A percentile compares a stretch with the other conserved stretches of the same genome.
Evolutionary conservation across 2,113 vertebrate species (phyloP).

Genomic region (Mesitornis unicolor): DNA sequence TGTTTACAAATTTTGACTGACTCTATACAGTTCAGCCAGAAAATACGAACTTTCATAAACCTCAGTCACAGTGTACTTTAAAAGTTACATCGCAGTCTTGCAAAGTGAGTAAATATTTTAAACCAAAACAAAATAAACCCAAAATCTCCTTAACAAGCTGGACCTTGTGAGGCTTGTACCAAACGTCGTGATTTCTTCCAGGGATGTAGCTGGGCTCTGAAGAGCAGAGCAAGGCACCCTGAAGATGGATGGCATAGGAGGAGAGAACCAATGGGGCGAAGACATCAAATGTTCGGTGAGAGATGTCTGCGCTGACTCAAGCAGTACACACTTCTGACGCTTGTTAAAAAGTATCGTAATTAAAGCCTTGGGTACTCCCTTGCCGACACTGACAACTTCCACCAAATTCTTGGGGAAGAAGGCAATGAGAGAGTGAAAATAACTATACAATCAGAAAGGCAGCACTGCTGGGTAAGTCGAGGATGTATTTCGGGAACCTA

Average conservation of each 20-base stretch:
- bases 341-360: not conserved
- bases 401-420: not conserved
- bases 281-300: not conserved
- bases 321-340: not conserved
- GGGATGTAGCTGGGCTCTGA: not conserved
- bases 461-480: not conserved
- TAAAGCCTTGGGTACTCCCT: conserved; percentile 7
- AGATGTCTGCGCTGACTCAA: conserved; percentile 2
- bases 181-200: conserved; percentile 50
- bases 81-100: conserved; percentile 55
- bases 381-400: not conserved
- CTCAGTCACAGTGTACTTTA: conserved; percentile 74
- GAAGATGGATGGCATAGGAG: not conserved
- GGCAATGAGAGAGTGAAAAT: not conserved
- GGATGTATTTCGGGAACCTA: conserved; percentile 32
- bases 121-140: not conserved
- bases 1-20: conserved; percentile 83
- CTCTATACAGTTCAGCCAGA: conserved; percentile 62
- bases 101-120: conserved; percentile 55
- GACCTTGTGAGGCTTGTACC: conserved; percentile 62
- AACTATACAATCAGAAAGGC: conserved; percentile 19
- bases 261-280: accelerated
- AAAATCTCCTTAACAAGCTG: conserved; percentile 31
- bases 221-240: conserved; percentile 29
- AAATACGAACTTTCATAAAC: conserved; percentile 78